phyloP scores from a whole-genome alignment of 2,888 invertebrate species.

The Dusona sp. region DNA sequence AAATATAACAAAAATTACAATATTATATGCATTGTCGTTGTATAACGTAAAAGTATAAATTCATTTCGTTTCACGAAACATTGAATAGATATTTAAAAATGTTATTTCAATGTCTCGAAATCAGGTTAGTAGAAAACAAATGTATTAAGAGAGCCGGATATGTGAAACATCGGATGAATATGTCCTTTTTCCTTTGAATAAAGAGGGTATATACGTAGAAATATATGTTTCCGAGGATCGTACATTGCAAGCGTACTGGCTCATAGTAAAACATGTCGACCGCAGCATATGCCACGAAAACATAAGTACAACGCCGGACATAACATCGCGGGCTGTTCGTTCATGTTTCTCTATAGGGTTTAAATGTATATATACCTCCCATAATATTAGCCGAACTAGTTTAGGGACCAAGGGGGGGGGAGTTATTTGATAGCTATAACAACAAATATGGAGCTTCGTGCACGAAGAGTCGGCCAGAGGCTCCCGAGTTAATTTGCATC shows the following conservation, averaged over 20 bases:
- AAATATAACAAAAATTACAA: no score
- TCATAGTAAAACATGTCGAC: slow-evolving; percentile 71
- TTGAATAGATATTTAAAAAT: neutral
- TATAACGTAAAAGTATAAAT: no score
- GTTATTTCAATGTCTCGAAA: neutral
- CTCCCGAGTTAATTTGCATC: slow-evolving; percentile 73
- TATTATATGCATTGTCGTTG: no score
- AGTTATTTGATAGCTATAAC: slow-evolving; percentile 16
- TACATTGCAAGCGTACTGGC: slow-evolving; percentile 48
- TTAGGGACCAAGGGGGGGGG: slow-evolving; percentile 1
- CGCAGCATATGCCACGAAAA: slow-evolving; percentile 70
- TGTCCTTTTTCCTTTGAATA: neutral
- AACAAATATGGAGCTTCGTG: neutral
- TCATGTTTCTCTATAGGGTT: slow-evolving; percentile 58
- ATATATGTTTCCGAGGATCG: slow-evolving; percentile 26
- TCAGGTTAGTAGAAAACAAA: neutral
- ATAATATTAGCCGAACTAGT: slow-evolving; percentile 19
- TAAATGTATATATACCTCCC: slow-evolving; percentile 19
- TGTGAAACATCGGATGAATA: neutral
- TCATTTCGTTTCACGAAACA: no score
- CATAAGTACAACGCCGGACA: slow-evolving; percentile 68
- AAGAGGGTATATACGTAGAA: neutral
- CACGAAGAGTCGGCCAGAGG: slow-evolving; percentile 33
- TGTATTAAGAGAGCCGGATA: neutral
- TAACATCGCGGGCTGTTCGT: slow-evolving; percentile 54